Percentiles rank a stretch among this genome's conserved stretches.
phyloP scores from a whole-genome alignment of 1,140 invertebrate genomes.

The Micrasema longulum region DNA sequence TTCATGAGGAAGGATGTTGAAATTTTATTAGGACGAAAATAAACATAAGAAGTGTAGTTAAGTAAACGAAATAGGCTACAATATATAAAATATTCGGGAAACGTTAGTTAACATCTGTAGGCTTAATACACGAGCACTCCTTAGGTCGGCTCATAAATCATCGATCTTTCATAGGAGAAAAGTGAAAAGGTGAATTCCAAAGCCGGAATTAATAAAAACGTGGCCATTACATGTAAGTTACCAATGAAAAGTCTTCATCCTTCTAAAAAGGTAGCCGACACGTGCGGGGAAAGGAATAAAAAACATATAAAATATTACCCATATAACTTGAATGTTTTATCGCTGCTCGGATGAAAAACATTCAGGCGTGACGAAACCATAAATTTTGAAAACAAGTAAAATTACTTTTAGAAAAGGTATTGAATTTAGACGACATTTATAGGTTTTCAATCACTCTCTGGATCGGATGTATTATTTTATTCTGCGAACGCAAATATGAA shows the following conservation, averaged over 20 bases:
- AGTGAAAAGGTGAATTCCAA: not conserved
- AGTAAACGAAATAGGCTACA: no score
- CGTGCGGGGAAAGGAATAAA: constrained; percentile 14
- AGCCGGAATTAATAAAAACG: constrained; percentile 20
- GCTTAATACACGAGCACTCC: not conserved
- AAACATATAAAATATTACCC: constrained; percentile 28
- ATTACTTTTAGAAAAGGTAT: constrained; percentile 31
- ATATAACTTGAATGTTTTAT: constrained; percentile 24
- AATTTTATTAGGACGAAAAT: no score
- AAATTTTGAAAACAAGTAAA: constrained; percentile 31
- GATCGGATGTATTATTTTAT: constrained; percentile 6
- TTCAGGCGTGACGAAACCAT: constrained; percentile 22
- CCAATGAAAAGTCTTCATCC: constrained; percentile 13
- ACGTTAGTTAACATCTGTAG: not conserved
- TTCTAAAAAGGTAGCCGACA: not conserved
- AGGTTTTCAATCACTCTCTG: constrained; percentile 22
- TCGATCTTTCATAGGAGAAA: constrained; percentile 14
- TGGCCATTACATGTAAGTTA: constrained; percentile 14
- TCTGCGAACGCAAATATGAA: constrained; percentile 4
- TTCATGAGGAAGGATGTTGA: no score
- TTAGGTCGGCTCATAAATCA: not conserved
- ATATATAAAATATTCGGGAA: no score
- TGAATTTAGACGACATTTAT: constrained; percentile 30
- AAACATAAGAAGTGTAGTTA: no score
- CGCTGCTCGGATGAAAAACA: not conserved